Evolutionary conservation across 2,888 invertebrate species (phyloP), one percentile per base, ranked within the genome.

Genomic region (Drosophila pegasa): DNA sequence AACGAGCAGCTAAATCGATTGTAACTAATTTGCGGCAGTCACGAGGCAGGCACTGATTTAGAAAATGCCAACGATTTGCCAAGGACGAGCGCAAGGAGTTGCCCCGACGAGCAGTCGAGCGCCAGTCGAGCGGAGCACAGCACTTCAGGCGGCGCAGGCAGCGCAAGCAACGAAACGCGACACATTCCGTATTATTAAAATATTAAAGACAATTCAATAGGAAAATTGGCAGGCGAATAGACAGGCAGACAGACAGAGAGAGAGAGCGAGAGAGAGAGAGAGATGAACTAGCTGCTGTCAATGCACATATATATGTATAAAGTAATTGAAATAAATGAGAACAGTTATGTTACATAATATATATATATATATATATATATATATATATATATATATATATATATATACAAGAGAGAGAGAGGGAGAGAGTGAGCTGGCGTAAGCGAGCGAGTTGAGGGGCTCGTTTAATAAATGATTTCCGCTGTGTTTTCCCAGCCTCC

Each of bases 1-100:
- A 82, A 82, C 82, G 88, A 82, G 82, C 85, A 84, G 89, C 71
- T 60, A 87, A 89, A 89, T 87, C 89, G 87, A 72, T 87, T 87
- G 86, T 89, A 73, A 87, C 89, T 87, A 87, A 87, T 89, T 82
- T 82, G 88, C 65, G 83, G 83, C 83, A 83, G 82, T 70, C 79
- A 72, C 65, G 67, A 65, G 59, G 68, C 73, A 60, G 56, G 63
- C 79, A 79, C 54, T 75, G 79, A 87, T 81, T 79, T 72, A 68
- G 77, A 71, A 84, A 80, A 61, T 52, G 47, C 58, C 62, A 72
- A 20, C 56, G 33, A 65, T 35, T 51, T 68, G 40, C 38, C 57
- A 62, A 76, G 73, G 59, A 60, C 71, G 50, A 57, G 25, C 14
- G 27, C 40, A 27, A 70, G 74, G 55, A 75, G 57, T 69, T 50